Conservation (phyloP, 2,113 vertebrate genomes). For the Cebidichthys violaceus region DNA sequence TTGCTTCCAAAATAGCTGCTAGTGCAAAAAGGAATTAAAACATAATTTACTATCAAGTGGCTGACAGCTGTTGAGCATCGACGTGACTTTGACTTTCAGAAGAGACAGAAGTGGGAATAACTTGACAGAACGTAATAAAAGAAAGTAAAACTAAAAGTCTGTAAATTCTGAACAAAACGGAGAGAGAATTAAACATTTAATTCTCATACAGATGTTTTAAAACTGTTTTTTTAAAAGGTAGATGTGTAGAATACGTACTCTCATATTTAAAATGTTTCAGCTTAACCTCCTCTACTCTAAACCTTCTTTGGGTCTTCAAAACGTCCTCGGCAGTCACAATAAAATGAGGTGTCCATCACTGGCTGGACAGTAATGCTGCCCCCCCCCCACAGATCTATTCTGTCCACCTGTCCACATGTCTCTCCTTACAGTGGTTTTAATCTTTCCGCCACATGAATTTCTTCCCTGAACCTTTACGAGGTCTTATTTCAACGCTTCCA, state of each 20-base stretch:
- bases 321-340: conserved; percentile 10
- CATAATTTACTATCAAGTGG: conserved; percentile 6
- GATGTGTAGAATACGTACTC: neutral
- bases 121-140: neutral
- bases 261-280: neutral
- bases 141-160: neutral
- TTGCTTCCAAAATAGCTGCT: conserved; percentile 15
- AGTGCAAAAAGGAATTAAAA: neutral
- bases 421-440: conserved; percentile 65
- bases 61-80: conserved; percentile 21
- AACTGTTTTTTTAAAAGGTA: neutral
- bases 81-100: neutral
- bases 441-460: conserved; percentile 64
- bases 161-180: neutral
- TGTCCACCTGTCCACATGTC: conserved; percentile 71
- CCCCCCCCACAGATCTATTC: conserved; percentile 54
- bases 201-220: neutral
- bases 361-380: neutral
- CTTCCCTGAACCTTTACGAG: conserved; percentile 40
- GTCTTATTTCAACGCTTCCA: conserved; percentile 59
- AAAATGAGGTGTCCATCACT: neutral
- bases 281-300: neutral
- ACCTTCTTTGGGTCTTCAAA: neutral
- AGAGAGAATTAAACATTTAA: neutral
- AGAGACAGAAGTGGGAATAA: neutral